Base-by-base conservation (phyloP, 2,113 vertebrate genomes). In the Eulemur macaco region DNA sequence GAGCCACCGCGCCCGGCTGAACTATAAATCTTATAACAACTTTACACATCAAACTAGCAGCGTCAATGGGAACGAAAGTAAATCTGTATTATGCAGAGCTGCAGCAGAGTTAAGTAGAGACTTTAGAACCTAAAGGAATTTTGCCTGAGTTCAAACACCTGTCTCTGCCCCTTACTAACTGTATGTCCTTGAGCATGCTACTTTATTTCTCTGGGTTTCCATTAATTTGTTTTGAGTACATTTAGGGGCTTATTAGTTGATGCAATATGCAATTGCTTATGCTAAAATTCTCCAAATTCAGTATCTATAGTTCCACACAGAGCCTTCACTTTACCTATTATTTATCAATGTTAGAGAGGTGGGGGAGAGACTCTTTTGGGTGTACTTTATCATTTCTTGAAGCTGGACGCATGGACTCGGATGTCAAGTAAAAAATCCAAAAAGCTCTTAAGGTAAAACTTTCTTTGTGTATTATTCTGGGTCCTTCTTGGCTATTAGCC, bases 131-230 rank as follows among this genome's bases (percentile, higher is more conserved):
- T 31, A 85, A 39, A 82, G 34, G 84, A 27, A 47, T 64, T 85
- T 66, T 86, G 64, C 74, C n/a, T 66, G 29, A 73, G n/a, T 66
- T 39, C n/a, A 66, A 39, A 78, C n/a, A 56, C 45, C 20, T 37
- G 85, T 39, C 12, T 66, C 68, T 74, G 69, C 25, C 45, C 27
- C 47, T 64, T 34, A 11, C 25, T n/a, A 88, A 63, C 25, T 50
- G 0, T 12, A 39, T 27, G 39, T n/a, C 58, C 56, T 66, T 37
- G 11, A 68, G 47, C 34, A 52, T 7, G 25, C 68, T 80, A 31
- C 37, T 71, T 94, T 54, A 63, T 90, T 81, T 93, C 63, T 95
- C 81, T 34, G 47, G 45, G 50, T 90, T 60, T 90, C 18, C 69
- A 6, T 60, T 83, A 7, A 86, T 15, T 64, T 84, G 47, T 54